Base-by-base conservation (phyloP, 2,888 invertebrate species). In the Epirrhoe tristata region DNA sequence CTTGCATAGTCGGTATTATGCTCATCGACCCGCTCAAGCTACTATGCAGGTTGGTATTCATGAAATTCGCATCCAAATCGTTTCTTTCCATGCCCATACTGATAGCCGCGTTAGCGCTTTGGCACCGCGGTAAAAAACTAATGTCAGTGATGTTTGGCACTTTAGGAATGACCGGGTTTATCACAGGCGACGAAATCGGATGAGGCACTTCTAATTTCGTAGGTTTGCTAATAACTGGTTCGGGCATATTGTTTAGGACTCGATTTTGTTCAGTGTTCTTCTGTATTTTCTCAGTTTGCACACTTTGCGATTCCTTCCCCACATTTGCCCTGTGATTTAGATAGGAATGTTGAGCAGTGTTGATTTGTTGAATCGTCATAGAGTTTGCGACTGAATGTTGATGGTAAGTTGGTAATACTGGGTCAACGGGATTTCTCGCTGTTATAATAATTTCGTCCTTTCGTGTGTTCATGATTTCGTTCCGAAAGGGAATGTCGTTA, bases 131-230 rank as follows among this genome's bases (percentile, higher is more conserved):
- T 86, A 93, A 84, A 85, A 88, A 93, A 84, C 80, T 88, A 0
- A 88, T 85, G 58, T 93, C 93, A 0, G 87, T 84, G 2, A 90
- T 89, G 71, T 89, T 90, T 2, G 93, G 89, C 16, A 90, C 85
- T 82, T 93, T 93, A 0, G 93, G 91, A 75, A 93, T 90, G 0
- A 90, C 91, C 39, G 93, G 91, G 69, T 86, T 93, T 63, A 93
- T 90, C 12, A 92, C 91, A 2, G 94, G 93, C 0, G 94, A 93
- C 0, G 93, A 89, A 64, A 93, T 93, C 0, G 93, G 93, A 77
- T 92, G 90, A 31, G 93, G 93, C 36, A 93, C 91, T 84, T 93
- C 93, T 63, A 94, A 71, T 76, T 93, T 94, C 0, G 91, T 90
- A 0, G 87, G 82, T 52, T 74, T 74, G 68, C 89, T 90, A 16